Evolutionary conservation across 2,888 invertebrate genomes (phyloP), one percentile per base, ranked within the genome.

Genomic region (Lasioglossum morio): DNA sequence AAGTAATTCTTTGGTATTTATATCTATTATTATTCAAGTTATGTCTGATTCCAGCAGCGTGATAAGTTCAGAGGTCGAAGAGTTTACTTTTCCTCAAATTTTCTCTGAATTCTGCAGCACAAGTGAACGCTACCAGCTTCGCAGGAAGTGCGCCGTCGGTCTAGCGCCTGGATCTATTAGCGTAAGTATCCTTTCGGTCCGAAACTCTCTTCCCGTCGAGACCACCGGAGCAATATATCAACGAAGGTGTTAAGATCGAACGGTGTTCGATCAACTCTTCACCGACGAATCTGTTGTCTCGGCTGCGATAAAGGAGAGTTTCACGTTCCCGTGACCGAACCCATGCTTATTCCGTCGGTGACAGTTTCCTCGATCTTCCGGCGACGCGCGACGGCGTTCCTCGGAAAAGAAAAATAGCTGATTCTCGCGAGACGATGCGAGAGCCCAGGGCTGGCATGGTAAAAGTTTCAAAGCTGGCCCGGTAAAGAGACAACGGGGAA

Each of bases 241-340:
- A 30, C 70, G 69, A 72, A 83, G 76, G 69, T 76, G 77, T 66
- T 77, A n/a, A n/a, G 76, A 70, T 30, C 80, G 77, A 12, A 34
- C 30, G n/a, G 10, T 48, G 37, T 27, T 57, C 63, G 72, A 79
- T 72, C 77, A 73, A 70, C 70, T 66, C n/a, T 37, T 34, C 16
- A 23, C 75, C 70, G 87, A 78, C 85, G 84, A 80, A 84, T 88
- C 81, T 84, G 83, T 90, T 88, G 82, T 79, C 74, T 69, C 48
- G 34, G 27, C 46, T 66, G 34, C 79, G 83, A 86, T 79, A 84
- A 86, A 85, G 77, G 74, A 86, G 40, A 73, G 77, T 66, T 63
- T 70, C 70, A 46, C 48, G 30, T 48, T 78, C 77, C 53, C 46
- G 37, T 48, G 43, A 72, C 73, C 77, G 60, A 72, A 19, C 40